Percentiles rank a stretch among this genome's conserved stretches.
Conservation (phyloP, 2,113 vertebrate genomes). For the Rhizomys pruinosus region DNA sequence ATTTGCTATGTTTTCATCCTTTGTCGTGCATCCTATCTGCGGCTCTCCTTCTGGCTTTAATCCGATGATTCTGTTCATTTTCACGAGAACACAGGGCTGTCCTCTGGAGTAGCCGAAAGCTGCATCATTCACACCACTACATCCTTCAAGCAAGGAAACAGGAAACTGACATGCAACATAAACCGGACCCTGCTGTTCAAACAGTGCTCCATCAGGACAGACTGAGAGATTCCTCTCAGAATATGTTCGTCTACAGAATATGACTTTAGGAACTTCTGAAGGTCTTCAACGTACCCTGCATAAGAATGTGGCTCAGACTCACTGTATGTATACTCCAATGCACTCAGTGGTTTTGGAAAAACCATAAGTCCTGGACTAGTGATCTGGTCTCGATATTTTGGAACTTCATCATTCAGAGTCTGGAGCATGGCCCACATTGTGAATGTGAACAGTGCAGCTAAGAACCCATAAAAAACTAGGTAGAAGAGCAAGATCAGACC, state of each 20-base stretch:
- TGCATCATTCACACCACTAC: constrained; percentile 90
- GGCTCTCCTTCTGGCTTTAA: no score
- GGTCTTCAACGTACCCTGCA: constrained; percentile 85
- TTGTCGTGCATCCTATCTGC: no score
- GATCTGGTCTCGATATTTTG: constrained; percentile 95
- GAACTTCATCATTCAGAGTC: constrained; percentile 93
- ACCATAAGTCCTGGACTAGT: constrained; percentile 95
- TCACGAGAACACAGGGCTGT: constrained; percentile 94
- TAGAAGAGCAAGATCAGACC: constrained; percentile 98
- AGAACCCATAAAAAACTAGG: constrained; percentile 96
- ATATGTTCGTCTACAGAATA: constrained; percentile 92
- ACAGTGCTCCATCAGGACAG: constrained; percentile 87
- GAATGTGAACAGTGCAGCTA: constrained; percentile 95
- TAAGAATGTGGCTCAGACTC: constrained; percentile 87
- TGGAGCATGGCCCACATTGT: constrained; percentile 99
- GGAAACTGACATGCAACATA: constrained; percentile 93
- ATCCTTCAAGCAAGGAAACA: constrained; percentile 87
- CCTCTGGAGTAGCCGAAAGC: constrained; percentile 93
- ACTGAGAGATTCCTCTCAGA: constrained; percentile 87
- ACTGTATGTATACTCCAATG: constrained; percentile 91
- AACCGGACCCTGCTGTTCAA: constrained; percentile 82
- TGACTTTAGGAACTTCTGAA: constrained; percentile 89
- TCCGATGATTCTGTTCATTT: constrained; percentile 94
- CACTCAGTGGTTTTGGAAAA: constrained; percentile 89
- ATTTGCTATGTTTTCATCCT: constrained; percentile 86